phyloP scores from a whole-genome alignment of 2,888 invertebrate species.

The Germaria angustata region DNA sequence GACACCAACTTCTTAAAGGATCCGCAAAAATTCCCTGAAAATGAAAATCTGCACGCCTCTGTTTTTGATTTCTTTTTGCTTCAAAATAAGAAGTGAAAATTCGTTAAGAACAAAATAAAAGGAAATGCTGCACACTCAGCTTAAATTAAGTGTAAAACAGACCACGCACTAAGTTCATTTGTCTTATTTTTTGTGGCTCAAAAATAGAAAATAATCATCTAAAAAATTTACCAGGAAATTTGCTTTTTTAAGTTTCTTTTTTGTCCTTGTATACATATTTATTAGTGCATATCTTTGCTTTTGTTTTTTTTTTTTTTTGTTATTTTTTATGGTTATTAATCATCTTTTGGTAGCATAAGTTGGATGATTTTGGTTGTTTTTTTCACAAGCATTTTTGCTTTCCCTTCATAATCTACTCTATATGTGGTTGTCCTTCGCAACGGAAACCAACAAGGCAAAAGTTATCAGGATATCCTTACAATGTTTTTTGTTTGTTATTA shows the following conservation, averaged over 20 bases:
- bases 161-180: slow-evolving; percentile 77
- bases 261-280: slow-evolving; percentile 51
- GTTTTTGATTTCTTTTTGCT: background rate
- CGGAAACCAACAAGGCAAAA: slow-evolving; percentile 59
- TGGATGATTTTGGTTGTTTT: slow-evolving; percentile 70
- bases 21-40: too few relatives aligned
- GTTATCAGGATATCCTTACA: slow-evolving; percentile 64
- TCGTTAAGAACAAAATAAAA: slow-evolving; percentile 56
- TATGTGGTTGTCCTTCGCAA: slow-evolving; percentile 48
- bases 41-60: too few relatives aligned
- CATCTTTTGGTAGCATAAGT: slow-evolving; percentile 76
- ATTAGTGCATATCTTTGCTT: slow-evolving; percentile 53
- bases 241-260: slow-evolving; percentile 53
- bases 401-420: slow-evolving; percentile 44
- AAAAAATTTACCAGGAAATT: slow-evolving; percentile 58
- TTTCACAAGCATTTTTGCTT: slow-evolving; percentile 43
- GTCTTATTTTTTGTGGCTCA: slow-evolving; percentile 71
- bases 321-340: slow-evolving; percentile 72
- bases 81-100: slow-evolving; percentile 56
- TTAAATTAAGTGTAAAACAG: slow-evolving; percentile 77
- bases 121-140: slow-evolving; percentile 68
- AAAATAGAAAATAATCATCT: slow-evolving; percentile 49
- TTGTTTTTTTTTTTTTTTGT: slow-evolving; percentile 26
- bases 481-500: slow-evolving; percentile 30
- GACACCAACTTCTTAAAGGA: too few relatives aligned